Base-by-base conservation (phyloP, 2,113 vertebrate species). In the Tetrao urogallus region DNA sequence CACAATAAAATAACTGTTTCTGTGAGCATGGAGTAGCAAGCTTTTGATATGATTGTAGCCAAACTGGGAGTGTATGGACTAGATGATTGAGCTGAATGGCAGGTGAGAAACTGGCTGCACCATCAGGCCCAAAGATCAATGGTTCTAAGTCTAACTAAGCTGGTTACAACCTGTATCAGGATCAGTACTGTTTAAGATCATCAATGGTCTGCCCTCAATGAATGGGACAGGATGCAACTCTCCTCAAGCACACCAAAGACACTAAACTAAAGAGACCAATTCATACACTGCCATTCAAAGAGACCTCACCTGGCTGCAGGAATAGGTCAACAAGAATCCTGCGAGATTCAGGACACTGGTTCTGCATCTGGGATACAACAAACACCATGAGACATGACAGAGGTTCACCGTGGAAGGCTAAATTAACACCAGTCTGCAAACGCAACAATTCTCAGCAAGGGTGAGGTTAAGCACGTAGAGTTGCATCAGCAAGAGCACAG, bases 371-470 rank as follows among this genome's bases (percentile, higher is more conserved):
- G 57, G 71, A 47, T 60, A 54, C 42, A 64, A 13, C 10, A 54
- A 57, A 60, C 8, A 17, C 42, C 1, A 1, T 32, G 38, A 52
- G 74, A 64, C 42, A 85, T 13, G 42, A 13, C 40, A 21, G 48
- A 69, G 22, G 11, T 48, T 38, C 21, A 14, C 18, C 16, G 36
- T 22, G 19, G n/a, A 47, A 89, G 57, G 48, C 28, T 64, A 58
- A 52, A 38, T 32, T 16, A 10, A 6, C 3, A 1, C 8, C 11
- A 36, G 20, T 7, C 28, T 57, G 77, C 65, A 34, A 9, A 2
- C 27, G 54, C 58, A 73, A 20, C 0, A 0, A 19, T 60, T 34
- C 25, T 42, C 32, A 43, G 48, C 0, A 0, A 28, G 13, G 32
- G 15, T 28, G 54, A 67, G 64, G 48, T 30, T 81, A n/a, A 48